phyloP scores from a whole-genome alignment of 2,797 vertebrate species.

The Chelmon rostratus region DNA sequence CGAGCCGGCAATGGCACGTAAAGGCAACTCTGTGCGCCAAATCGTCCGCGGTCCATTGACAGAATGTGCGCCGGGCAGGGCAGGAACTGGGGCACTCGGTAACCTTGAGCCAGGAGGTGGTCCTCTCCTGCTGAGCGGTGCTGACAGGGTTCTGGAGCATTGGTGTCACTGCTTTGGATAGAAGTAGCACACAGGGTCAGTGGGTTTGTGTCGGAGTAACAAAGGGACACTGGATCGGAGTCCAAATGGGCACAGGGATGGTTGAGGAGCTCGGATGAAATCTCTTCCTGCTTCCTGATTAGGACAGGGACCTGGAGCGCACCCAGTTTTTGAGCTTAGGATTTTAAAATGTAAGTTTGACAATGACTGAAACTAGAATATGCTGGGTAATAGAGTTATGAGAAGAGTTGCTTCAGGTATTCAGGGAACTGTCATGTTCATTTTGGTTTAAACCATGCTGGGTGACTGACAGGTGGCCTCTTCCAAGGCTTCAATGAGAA shows the following conservation, averaged over 20 bases:
- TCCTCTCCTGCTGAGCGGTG: constrained; percentile 46
- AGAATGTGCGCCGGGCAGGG: constrained; percentile 10
- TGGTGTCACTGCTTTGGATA: constrained; percentile 14
- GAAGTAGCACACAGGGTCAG: constrained; percentile 38
- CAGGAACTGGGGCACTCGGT: constrained; percentile 32
- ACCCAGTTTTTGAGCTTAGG: neutral
- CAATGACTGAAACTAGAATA: neutral
- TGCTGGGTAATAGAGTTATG: neutral
- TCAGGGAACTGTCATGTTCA: neutral
- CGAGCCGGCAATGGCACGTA: constrained; percentile 50
- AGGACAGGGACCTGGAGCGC: neutral
- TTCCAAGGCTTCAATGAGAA: neutral
- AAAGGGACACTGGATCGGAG: constrained; percentile 39
- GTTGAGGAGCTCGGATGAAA: constrained; percentile 11
- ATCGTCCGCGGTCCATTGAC: constrained; percentile 7
- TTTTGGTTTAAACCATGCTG: neutral
- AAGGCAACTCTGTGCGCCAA: constrained; percentile 43
- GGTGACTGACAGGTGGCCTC: neutral
- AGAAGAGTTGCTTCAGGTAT: neutral
- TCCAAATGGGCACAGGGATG: constrained; percentile 14
- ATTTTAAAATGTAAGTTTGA: neutral
- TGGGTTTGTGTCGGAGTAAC: constrained; percentile 49
- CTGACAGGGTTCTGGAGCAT: constrained; percentile 32
- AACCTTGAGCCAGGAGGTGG: constrained; percentile 50
- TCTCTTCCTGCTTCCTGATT: constrained; percentile 1